Conservation (phyloP, 2,113 vertebrate genomes). For the Hystrix cristata region DNA sequence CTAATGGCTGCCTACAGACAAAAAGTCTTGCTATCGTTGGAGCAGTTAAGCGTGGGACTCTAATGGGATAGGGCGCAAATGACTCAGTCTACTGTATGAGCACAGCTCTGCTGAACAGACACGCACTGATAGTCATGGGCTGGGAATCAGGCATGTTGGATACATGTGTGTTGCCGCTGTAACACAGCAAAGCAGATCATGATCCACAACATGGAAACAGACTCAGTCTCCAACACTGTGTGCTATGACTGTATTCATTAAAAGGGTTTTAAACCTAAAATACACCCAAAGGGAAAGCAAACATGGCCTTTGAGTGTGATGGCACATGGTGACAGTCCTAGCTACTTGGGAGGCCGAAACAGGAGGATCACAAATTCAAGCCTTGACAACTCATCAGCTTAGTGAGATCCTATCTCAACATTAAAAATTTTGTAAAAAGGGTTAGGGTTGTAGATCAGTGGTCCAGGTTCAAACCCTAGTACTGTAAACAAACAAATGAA, state of each 20-base stretch:
- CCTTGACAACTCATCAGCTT: not conserved
- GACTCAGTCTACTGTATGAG: not conserved
- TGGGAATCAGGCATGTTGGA: not conserved
- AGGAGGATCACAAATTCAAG: not conserved
- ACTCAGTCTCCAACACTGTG: not conserved
- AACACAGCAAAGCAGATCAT: not conserved
- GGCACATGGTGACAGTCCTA: not conserved
- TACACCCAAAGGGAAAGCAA: not conserved
- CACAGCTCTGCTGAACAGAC: not conserved
- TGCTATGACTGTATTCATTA: not conserved
- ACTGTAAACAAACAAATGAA: not conserved
- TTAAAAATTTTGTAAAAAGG: not conserved
- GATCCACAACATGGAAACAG: not conserved
- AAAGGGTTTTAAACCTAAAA: conserved; percentile 20
- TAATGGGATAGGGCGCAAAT: not conserved
- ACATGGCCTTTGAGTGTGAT: too few species aligned
- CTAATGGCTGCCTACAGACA: not conserved
- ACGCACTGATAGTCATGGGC: not conserved
- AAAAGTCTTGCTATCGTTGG: not conserved
- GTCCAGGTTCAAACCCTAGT: not conserved
- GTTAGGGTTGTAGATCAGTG: not conserved
- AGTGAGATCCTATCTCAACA: not conserved
- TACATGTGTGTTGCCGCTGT: not conserved
- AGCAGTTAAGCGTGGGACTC: not conserved
- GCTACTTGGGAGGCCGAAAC: not conserved